Percentiles rank a stretch among this genome's conserved stretches.
Conservation (phyloP, 2,797 vertebrate species). For the Coregonus sp. region DNA sequence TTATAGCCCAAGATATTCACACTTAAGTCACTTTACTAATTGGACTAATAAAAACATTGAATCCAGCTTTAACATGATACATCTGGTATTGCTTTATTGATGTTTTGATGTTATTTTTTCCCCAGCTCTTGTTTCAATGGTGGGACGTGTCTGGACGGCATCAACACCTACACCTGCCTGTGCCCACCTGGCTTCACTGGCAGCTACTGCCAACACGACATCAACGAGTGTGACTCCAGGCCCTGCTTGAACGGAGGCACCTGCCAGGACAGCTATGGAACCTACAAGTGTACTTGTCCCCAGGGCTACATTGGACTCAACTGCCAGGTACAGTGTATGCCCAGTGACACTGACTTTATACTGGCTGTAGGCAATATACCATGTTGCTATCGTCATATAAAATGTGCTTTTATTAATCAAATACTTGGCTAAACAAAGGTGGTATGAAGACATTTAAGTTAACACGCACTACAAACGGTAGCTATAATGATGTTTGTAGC, state of each 20-base stretch:
- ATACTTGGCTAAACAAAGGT: background rate
- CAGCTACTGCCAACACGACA: constrained; percentile 93
- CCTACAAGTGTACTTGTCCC: constrained; percentile 92
- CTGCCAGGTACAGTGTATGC: constrained; percentile 84
- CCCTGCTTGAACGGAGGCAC: constrained; percentile 93
- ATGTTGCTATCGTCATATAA: background rate
- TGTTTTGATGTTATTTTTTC: background rate
- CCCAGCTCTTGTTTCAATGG: constrained; percentile 94
- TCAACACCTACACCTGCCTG: constrained; percentile 92
- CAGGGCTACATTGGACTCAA: constrained; percentile 92
- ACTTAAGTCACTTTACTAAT: background rate
- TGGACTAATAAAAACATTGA: background rate
- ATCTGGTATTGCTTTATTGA: background rate
- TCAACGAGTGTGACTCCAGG: constrained; percentile 94
- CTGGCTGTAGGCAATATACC: too few relatives aligned
- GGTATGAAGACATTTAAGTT: too few relatives aligned
- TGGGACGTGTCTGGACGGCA: constrained; percentile 91
- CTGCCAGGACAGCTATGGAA: constrained; percentile 94
- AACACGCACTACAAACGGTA: background rate
- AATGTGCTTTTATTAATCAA: background rate
- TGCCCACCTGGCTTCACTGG: constrained; percentile 92
- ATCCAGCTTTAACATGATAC: background rate
- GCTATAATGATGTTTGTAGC: background rate
- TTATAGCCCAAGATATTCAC: background rate
- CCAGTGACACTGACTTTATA: too few relatives aligned